Base-by-base conservation (phyloP, 92 coral and sea anemone genomes). In the Palythoa caribaeorum region DNA sequence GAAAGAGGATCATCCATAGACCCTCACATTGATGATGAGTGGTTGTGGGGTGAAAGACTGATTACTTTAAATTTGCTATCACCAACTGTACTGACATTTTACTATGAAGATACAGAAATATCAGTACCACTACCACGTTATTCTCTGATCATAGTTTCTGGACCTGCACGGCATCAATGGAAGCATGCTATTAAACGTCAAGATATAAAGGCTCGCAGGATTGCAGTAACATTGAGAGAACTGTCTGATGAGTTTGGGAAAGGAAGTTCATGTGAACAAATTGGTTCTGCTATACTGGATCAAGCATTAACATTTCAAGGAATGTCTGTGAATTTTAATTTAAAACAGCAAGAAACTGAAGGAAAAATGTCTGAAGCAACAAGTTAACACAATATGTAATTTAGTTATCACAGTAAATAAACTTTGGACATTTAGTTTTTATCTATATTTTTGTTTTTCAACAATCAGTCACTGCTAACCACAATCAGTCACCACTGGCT, bases 11-110 rank as follows among this genome's bases (percentile, higher is more conserved):
- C 99, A 6, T 91, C 98, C 19, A 97, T 97, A 68, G 99, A 97
- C 73, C 93, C 98, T 19, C 99, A 97, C 78, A 87, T 94, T 77
- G 99, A 97, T 80, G 99, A 97, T 85, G 87, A 91, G 69, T 97
- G 99, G 99, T 84, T 97, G 5, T 97, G 99, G 99, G 99, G 99
- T 15, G 97, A 95, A 84, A 90, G 93, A 54, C 97, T 97, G 7
- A 94, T 97, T 4, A 97, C 99, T 37, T 28, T 97, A 12, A 97
- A 97, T 59, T 89, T 97, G 69, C 83, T 97, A 7, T 94, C 98
- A 12, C 50, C 85, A 16, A 94, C 93, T 15, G 48, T 77, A n/a
- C 93, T 97, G 38, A 97, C 99, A 71, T 90, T 97, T 78, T 87
- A 95, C 17, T 66, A 89, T 51, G 78, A 75, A 28, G 70, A 74